A percentile compares a stretch with the other conserved stretches of the same genome.
phyloP scores from a whole-genome alignment of 2,797 vertebrate species.

The Melanotaenia trifasciata region DNA sequence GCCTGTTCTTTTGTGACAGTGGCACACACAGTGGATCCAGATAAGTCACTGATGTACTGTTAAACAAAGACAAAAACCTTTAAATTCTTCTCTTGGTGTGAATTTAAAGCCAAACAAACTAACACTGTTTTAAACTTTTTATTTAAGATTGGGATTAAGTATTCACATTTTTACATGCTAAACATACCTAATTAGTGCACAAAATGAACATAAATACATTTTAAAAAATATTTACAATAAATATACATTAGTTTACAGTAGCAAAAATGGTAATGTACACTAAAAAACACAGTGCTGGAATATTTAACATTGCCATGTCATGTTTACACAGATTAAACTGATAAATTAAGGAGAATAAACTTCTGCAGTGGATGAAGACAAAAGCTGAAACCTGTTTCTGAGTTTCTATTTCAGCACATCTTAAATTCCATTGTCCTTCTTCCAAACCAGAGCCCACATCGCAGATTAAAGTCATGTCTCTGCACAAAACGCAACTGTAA shows the following conservation, averaged over 20 bases:
- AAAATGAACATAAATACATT: conserved; percentile 81
- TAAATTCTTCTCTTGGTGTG: background rate
- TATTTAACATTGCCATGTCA: conserved; percentile 58
- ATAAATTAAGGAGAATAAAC: conserved; percentile 32
- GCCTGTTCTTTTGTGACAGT: conserved; percentile 36
- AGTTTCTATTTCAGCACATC: conserved; percentile 47
- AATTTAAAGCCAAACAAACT: background rate
- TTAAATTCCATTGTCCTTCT: conserved; percentile 18
- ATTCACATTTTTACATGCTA: background rate
- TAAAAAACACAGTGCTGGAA: conserved; percentile 79
- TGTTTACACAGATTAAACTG: conserved; percentile 44
- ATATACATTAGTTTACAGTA: conserved; percentile 75
- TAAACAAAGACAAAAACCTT: background rate
- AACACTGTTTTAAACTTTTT: background rate
- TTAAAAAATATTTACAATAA: conserved; percentile 83
- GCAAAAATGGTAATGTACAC: conserved; percentile 53
- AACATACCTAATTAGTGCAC: conserved; percentile 38
- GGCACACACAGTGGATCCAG: conserved; percentile 17
- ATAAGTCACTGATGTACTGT: conserved; percentile 19
- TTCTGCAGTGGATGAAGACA: conserved; percentile 22
- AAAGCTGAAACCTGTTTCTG: conserved; percentile 4
- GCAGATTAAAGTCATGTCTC: conserved; percentile 24
- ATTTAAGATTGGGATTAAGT: background rate
- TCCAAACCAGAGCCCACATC: conserved; percentile 42
- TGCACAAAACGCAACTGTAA: conserved; percentile 32